phyloP scores from a whole-genome alignment of 2,797 vertebrate species.

The Pyrocephalus nanus region DNA sequence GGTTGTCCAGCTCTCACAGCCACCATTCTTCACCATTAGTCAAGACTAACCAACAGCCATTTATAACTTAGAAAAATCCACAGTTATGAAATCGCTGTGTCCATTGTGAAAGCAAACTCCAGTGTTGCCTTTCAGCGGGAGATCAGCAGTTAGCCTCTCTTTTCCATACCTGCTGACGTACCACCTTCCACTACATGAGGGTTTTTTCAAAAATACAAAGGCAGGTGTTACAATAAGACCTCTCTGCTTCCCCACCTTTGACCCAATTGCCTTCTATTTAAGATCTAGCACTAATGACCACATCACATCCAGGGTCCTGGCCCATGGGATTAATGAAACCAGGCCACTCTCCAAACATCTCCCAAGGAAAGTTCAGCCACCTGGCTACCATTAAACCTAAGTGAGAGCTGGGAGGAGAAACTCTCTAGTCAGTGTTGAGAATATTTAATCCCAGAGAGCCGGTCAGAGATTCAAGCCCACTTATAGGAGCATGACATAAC shows the following conservation, averaged over 20 bases:
- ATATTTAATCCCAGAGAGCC: not conserved
- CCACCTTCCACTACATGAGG: not conserved
- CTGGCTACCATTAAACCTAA: not conserved
- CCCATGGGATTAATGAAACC: not conserved
- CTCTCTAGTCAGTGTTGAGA: not conserved
- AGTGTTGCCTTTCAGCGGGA: not conserved
- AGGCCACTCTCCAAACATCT: not conserved
- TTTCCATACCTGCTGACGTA: not conserved
- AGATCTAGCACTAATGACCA: not conserved
- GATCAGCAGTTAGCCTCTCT: not conserved
- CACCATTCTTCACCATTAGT: not conserved
- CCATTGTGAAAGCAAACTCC: not conserved
- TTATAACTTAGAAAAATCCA: not conserved
- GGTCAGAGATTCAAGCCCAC: not conserved
- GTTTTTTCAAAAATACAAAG: not conserved
- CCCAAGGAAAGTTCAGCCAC: not conserved
- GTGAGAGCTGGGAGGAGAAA: not conserved
- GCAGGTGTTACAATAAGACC: not conserved
- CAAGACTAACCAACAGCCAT: not conserved
- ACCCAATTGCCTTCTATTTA: not conserved
- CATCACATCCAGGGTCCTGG: not conserved
- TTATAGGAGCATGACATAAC: not conserved
- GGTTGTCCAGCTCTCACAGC: not conserved
- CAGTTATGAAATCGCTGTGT: not conserved
- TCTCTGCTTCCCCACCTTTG: not conserved